Evolutionary conservation across 2,113 vertebrate genomes (phyloP).

Genomic region (Lota lota): DNA sequence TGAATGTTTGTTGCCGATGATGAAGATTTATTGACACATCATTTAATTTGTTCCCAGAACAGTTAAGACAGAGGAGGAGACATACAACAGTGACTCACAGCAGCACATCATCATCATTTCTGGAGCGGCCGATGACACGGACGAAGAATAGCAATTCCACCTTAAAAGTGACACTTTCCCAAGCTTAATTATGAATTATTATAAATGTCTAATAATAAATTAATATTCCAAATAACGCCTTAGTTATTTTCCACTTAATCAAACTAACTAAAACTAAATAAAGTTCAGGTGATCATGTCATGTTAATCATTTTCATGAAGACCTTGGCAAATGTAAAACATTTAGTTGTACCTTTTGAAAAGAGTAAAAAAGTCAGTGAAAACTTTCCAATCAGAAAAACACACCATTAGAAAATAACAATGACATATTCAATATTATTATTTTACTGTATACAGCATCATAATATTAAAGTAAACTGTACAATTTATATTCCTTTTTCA

Average conservation of each 20-base stretch:
- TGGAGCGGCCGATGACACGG: slow-evolving; percentile 71
- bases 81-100: slow-evolving; percentile 62
- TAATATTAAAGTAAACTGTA: not conserved
- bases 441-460: not conserved
- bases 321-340: not conserved
- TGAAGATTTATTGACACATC: no score
- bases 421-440: not conserved
- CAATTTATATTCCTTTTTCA: no score
- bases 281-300: slow-evolving; percentile 30
- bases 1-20: no score
- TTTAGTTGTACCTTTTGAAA: not conserved
- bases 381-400: not conserved
- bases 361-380: not conserved
- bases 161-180: not conserved
- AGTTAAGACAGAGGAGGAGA: slow-evolving; percentile 67
- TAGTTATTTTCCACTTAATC: no score
- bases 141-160: slow-evolving; percentile 58
- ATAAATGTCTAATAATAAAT: no score
- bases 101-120: slow-evolving; percentile 70
- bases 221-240: no score
- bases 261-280: slow-evolving; percentile 32
- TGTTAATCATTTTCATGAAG: slow-evolving; percentile 16
- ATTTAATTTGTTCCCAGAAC: slow-evolving; percentile 46
- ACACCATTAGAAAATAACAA: not conserved
- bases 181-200: no score